These are phyloP conservation scores for Mastomys coucha DNA, from an alignment of 2,113 vertebrate genomes.

Conservation along the genomic window DNA sequence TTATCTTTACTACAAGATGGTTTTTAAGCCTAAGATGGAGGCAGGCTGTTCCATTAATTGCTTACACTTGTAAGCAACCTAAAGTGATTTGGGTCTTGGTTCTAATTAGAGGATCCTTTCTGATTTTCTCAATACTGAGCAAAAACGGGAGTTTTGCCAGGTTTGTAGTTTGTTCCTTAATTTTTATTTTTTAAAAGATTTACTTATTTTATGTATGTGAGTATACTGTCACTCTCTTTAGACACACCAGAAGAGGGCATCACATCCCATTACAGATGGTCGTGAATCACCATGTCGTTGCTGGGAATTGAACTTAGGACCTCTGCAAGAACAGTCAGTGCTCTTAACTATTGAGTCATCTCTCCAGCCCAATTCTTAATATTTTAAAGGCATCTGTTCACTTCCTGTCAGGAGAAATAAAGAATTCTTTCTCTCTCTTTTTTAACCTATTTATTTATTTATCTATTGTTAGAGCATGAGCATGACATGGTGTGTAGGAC, in stretches of 20 bases:
- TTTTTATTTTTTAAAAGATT: background rate
- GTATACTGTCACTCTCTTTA: no score
- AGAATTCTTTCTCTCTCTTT: background rate
- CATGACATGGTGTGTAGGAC: background rate
- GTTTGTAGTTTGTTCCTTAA: background rate
- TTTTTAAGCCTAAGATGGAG: background rate
- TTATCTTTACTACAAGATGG: background rate
- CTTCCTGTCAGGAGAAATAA: background rate
- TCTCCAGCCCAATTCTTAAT: background rate
- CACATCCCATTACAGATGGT: no score
- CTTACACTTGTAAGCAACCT: background rate
- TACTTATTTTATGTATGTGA: background rate
- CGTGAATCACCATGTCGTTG: no score
- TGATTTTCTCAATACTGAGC: background rate
- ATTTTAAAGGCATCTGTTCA: background rate
- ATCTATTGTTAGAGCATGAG: background rate
- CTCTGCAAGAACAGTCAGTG: no score
- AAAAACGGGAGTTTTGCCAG: slow-evolving; percentile 1
- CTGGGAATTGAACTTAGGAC: no score
- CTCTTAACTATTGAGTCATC: no score
- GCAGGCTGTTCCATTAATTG: background rate
- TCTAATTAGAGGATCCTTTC: background rate
- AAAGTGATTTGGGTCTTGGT: background rate
- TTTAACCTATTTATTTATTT: background rate
- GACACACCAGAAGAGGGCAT: no score